A percentile compares a stretch with the other conserved stretches of the same genome.
Evolutionary conservation across 2,797 vertebrate genomes (phyloP).

Genomic region (Carcharodon carcharias): DNA sequence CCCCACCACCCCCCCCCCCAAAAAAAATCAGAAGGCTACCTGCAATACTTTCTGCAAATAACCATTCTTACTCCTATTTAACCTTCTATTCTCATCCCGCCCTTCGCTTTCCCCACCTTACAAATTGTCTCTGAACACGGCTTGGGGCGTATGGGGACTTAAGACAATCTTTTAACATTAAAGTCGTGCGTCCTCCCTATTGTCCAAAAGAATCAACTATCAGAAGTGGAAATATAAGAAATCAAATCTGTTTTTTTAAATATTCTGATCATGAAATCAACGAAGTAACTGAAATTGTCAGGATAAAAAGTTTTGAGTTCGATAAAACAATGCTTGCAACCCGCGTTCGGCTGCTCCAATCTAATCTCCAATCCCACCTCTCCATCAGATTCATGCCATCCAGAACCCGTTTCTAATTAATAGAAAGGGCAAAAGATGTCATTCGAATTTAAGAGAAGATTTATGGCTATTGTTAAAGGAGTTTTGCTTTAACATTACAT

Average conservation of each 20-base stretch:
- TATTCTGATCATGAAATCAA: neutral
- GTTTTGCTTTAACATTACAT: neutral
- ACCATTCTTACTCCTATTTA: neutral
- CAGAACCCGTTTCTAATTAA: too few relatives aligned
- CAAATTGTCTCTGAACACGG: too few relatives aligned
- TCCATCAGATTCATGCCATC: neutral
- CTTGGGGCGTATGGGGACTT: neutral
- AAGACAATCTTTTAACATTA: neutral
- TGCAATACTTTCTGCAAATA: neutral
- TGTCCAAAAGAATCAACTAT: neutral
- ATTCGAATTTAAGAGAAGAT: neutral
- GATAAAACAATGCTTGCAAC: neutral
- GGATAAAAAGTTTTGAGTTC: neutral
- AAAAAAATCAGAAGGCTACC: too few relatives aligned
- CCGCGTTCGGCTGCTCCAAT: neutral
- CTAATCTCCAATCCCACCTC: neutral
- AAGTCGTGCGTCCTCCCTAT: neutral
- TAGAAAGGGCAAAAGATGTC: neutral
- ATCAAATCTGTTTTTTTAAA: neutral
- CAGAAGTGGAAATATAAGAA: neutral
- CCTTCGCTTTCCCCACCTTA: neutral
- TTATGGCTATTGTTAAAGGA: neutral
- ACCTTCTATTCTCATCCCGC: neutral
- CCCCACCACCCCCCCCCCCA: too few relatives aligned
- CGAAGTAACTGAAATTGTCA: neutral